Conservation (phyloP, 2,888 invertebrate species). For the Cheilosia pagana region DNA sequence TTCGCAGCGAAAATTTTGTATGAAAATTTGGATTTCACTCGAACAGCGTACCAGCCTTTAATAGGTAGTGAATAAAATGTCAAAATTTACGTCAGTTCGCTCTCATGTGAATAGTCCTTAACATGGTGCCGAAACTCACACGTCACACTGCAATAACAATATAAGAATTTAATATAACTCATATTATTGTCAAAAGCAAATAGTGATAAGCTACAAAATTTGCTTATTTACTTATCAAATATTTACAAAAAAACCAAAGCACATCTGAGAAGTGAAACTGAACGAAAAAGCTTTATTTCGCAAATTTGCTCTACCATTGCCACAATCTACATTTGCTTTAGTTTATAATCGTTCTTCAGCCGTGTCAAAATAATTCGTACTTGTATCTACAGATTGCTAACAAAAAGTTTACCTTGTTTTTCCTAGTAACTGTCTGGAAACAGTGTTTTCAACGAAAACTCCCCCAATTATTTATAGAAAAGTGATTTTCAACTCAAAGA, state of each 20-base stretch:
- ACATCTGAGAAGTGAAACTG: constrained; percentile 59
- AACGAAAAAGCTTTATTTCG: constrained; percentile 54
- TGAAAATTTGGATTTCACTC: no score
- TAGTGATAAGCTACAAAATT: no score
- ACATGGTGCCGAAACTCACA: no score
- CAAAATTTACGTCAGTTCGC: no score
- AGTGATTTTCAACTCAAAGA: constrained; percentile 5
- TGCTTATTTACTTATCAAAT: not conserved
- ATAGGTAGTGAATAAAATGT: no score
- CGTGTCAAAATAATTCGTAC: constrained; percentile 55
- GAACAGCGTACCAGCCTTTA: no score
- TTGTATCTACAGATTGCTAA: constrained; percentile 13
- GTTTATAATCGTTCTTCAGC: constrained; percentile 53
- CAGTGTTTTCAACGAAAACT: not conserved
- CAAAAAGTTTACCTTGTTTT: constrained; percentile 12
- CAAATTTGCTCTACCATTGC: constrained; percentile 10
- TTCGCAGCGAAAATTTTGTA: no score
- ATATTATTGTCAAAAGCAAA: no score
- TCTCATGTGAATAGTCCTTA: no score
- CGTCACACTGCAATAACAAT: no score
- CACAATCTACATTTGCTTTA: constrained; percentile 6
- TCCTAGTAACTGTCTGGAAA: not conserved
- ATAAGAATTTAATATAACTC: no score
- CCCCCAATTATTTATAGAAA: not conserved
- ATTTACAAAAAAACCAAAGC: constrained; percentile 12